A percentile compares a stretch with the other conserved stretches of the same genome.
Conservation (phyloP, 2,888 invertebrate genomes). For the Empis livida region DNA sequence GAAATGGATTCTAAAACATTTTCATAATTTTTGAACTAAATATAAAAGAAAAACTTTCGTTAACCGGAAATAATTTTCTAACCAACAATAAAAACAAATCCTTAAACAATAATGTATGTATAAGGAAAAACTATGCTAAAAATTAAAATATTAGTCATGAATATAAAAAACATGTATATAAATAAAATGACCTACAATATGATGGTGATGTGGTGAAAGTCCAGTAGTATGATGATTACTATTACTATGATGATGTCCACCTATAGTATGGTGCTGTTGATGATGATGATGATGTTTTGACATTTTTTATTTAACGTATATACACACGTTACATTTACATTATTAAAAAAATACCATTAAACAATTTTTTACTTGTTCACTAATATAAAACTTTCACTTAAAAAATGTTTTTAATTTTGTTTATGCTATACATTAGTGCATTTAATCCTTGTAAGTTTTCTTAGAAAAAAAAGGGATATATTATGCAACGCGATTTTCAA, state of each 20-base stretch:
- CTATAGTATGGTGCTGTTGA: conserved; percentile 25
- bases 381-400: not conserved
- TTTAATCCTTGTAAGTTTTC: no score
- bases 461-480: not conserved
- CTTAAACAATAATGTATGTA: no score
- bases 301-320: conserved; percentile 14
- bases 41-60: no score
- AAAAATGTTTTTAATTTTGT: not conserved
- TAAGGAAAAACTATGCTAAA: no score
- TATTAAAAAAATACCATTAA: conserved; percentile 9
- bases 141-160: no score
- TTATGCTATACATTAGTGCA: not conserved
- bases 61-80: no score
- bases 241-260: conserved; percentile 15
- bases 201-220: conserved; percentile 30
- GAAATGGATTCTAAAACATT: no score
- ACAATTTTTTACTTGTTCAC: not conserved
- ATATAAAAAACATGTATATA: no score
- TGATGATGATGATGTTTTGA: conserved; percentile 25
- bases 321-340: conserved; percentile 22
- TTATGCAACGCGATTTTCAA: no score
- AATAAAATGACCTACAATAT: conserved; percentile 22
- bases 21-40: no score
- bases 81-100: no score
- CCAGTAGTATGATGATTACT: conserved; percentile 13